Conservation (phyloP, 1,140 invertebrate species). For the Penaeus chinensis region DNA sequence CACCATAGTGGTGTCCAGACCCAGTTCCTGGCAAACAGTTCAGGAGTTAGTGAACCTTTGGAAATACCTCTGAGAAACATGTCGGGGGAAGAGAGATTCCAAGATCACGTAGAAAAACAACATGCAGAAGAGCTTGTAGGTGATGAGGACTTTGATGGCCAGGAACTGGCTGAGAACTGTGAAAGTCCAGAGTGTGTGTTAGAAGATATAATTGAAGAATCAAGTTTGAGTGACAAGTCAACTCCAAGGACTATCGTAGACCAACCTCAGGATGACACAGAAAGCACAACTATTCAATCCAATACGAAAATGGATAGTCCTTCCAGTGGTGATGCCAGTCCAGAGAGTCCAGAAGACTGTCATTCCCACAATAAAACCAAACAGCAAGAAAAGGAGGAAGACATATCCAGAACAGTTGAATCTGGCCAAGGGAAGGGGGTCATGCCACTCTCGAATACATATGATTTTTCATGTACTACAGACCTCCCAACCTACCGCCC, state of each 20-base stretch:
- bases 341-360: neutral
- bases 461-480: constrained; percentile 32
- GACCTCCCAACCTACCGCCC: constrained; percentile 35
- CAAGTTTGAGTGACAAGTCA: constrained; percentile 41
- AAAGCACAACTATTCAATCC: neutral
- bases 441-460: neutral
- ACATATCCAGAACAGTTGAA: neutral
- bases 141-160: constrained; percentile 1
- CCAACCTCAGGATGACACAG: neutral
- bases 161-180: neutral
- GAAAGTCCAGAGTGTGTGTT: constrained; percentile 52
- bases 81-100: neutral
- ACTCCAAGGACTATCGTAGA: constrained; percentile 8
- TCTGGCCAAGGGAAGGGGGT: neutral
- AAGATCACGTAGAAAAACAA: neutral
- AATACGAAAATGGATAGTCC: neutral
- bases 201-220: constrained; percentile 59
- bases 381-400: neutral
- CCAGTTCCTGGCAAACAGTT: neutral
- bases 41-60: neutral
- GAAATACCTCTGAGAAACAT: constrained; percentile 19
- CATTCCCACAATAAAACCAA: neutral
- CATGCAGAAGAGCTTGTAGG: neutral
- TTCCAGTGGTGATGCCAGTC: constrained; percentile 8
- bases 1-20: constrained; percentile 44